A percentile compares a stretch with the other conserved stretches of the same genome.
phyloP scores from a whole-genome alignment of 2,113 vertebrate genomes.

The Tetrax tetrax region DNA sequence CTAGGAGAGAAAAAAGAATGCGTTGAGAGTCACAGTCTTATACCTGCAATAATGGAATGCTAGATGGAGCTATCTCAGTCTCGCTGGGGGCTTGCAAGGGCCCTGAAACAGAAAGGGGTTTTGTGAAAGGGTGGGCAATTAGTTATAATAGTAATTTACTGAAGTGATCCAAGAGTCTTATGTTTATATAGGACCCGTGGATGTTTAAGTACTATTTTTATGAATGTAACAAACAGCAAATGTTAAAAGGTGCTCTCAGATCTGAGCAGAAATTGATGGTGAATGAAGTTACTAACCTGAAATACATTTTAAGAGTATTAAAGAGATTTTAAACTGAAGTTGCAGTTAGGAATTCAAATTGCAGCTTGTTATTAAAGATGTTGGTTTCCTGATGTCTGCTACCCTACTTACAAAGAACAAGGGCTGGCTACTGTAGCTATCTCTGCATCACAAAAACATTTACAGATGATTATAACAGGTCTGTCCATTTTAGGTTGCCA shows the following conservation, averaged over 20 bases:
- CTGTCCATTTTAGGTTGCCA: not conserved
- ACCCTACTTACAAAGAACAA: not conserved
- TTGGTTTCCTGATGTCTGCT: not conserved
- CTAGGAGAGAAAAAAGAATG: not conserved
- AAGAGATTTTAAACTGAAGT: not conserved
- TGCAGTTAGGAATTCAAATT: not conserved
- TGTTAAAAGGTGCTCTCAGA: not conserved
- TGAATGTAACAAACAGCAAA: not conserved
- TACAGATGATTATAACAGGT: not conserved
- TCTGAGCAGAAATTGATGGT: not conserved
- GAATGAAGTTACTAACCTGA: not conserved
- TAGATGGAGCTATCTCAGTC: not conserved
- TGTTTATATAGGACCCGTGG: not conserved
- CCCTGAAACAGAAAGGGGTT: not conserved
- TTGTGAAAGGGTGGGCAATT: not conserved
- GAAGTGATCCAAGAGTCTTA: not conserved
- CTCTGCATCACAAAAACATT: not conserved
- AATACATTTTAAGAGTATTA: not conserved
- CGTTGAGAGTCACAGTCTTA: not conserved
- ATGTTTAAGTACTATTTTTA: not conserved
- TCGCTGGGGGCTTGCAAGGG: not conserved
- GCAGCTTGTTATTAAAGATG: not conserved
- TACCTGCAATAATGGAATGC: not conserved
- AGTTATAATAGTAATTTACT: not conserved
- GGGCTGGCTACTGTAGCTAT: not conserved